Conservation (phyloP, 2,888 invertebrate genomes). For the Standfussiana lucernea region DNA sequence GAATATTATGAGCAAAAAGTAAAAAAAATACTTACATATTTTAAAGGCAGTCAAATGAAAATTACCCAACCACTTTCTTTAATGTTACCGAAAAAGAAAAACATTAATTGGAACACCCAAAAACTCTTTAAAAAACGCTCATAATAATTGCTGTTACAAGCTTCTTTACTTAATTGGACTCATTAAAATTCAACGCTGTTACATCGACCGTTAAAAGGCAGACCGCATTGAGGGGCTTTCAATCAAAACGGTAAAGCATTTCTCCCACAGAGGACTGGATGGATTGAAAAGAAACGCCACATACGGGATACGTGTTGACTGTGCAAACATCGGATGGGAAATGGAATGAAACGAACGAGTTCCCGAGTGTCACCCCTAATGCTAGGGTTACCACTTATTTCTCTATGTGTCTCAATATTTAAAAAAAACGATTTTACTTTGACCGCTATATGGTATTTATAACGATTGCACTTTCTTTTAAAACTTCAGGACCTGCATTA, state of each 20-base stretch:
- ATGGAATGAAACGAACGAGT: slow-evolving; percentile 83
- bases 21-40: slow-evolving; percentile 5
- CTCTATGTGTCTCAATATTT: not conserved
- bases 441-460: too few relatives aligned
- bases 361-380: slow-evolving; percentile 74
- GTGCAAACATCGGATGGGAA: slow-evolving; percentile 83
- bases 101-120: slow-evolving; percentile 45
- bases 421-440: not conserved
- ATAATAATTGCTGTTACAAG: slow-evolving; percentile 49
- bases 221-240: slow-evolving; percentile 69
- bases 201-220: slow-evolving; percentile 62
- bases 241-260: slow-evolving; percentile 79
- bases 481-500: not conserved
- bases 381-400: slow-evolving; percentile 65
- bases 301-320: slow-evolving; percentile 78
- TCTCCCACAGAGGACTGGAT: slow-evolving; percentile 71
- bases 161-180: slow-evolving; percentile 64
- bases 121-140: slow-evolving; percentile 46
- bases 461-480: not conserved
- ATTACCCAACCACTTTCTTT: not conserved
- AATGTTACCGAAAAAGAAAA: slow-evolving; percentile 5
- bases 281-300: slow-evolving; percentile 73
- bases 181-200: slow-evolving; percentile 66
- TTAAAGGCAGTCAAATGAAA: not conserved
- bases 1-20: not conserved